Base-by-base conservation (phyloP, 2,888 invertebrate genomes). In the Lymantria dispar region DNA sequence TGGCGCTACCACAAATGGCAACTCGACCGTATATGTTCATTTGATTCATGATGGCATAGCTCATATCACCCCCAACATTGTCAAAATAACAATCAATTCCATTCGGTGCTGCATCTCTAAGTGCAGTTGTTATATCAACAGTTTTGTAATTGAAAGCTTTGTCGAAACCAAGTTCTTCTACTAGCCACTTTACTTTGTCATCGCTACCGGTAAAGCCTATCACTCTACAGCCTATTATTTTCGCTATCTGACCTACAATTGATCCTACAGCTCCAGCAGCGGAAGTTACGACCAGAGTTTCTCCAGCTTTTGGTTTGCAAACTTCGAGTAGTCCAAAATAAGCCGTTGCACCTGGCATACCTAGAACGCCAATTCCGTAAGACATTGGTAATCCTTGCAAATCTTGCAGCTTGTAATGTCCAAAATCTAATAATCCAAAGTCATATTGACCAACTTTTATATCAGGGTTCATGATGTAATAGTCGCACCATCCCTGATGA, bases 191-290 rank as follows among this genome's bases (percentile, higher is more conserved):
- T 37, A 94, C 94, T 82, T 96, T 96, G 8, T 93, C 93, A 52
- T 95, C 94, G 0, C 93, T 92, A 5, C 96, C 95, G 10, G 95
- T 93, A 64, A 95, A 94, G 0, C 95, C 96, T 58, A 96, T 94
- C 0, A 95, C 85, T 61, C 47, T 77, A 56, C 82, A 84, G 57
- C 93, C 94, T 80, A 94, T 94, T 13, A 95, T 92, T 78, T 95
- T 95, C 0, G 94, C 96, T 47, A 96, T 94, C 81, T 96, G 96
- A 1, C 95, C 96, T 0, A 95, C 96, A n/a, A 94, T 72, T 48
- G 93, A 94, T 1, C 96, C 96, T 0, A 96, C 95, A 3, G 95
- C 95, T 1, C 96, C 96, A 0, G 95, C 95, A 3, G 95, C 96
- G 0, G 93, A 93, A 5, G 93, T 94, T 3, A 96, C 93, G 0